phyloP scores from a whole-genome alignment of 2,888 invertebrate species.

The Hololepta plana region DNA sequence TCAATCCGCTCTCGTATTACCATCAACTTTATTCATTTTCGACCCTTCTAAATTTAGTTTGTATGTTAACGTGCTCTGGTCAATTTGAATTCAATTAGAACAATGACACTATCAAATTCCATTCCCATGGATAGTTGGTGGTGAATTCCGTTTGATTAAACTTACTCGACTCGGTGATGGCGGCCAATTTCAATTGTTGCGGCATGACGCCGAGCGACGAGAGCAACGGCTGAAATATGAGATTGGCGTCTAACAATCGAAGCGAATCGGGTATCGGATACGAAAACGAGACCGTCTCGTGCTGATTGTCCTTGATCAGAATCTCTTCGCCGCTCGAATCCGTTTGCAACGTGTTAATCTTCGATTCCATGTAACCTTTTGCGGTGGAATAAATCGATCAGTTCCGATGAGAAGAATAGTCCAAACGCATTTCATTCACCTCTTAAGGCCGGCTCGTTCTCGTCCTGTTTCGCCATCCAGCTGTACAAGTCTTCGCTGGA shows the following conservation, averaged over 20 bases:
- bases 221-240: constrained; percentile 83
- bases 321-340: constrained; percentile 32
- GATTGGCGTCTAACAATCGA: constrained; percentile 76
- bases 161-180: constrained; percentile 23
- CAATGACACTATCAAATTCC: no score
- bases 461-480: constrained; percentile 83
- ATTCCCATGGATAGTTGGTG: no score
- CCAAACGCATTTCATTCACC: no score
- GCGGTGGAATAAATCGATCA: constrained; percentile 7
- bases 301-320: constrained; percentile 31
- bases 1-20: no score
- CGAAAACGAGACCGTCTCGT: constrained; percentile 29
- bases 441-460: no score
- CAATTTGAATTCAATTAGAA: no score
- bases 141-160: no score
- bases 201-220: constrained; percentile 82
- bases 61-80: no score
- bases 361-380: constrained; percentile 23
- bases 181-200: constrained; percentile 48
- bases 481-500: constrained; percentile 68
- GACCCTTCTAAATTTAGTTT: no score
- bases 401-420: no score
- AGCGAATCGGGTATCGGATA: constrained; percentile 70
- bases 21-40: no score
- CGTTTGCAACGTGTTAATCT: constrained; percentile 23